Evolutionary conservation across 2,113 vertebrate species (phyloP), one percentile per base, ranked within the genome.

Genomic region (Neotragus moschatus): DNA sequence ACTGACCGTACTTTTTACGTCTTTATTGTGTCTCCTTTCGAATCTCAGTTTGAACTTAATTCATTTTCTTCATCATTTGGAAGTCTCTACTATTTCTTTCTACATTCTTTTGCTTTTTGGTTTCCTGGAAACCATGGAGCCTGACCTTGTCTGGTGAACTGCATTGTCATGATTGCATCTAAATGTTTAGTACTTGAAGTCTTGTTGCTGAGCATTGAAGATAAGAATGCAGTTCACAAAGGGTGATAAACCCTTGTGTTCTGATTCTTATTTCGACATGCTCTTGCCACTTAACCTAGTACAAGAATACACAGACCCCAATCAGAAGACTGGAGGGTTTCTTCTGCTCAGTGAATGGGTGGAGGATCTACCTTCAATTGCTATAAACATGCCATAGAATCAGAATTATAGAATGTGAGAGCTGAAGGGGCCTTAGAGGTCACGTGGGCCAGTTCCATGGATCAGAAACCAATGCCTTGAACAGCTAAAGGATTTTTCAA

Each of bases 221-320:
- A 97, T 97, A 99, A 99, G 99, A 99, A 99, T 99, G 99, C 98
- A 97, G 56, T 95, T 98, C 97, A 98, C 99, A 99, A 99, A 99
- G 98, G 98, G 98, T 99, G 98, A 98, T 98, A 97, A 98, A 96
- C 90, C 88, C 98, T 97, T 96, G 96, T 96, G 79, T 84, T 91
- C 92, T 96, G 97, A 95, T 97, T 94, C 85, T 70, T 84, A 26
- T 58, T 98, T 97, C n/a, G 49, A 91, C 56, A 84, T 60, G 80
- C 47, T 90, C 30, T 96, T 96, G 80, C 80, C 86, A 87, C 93
- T 97, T 98, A 96, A 79, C 90, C 23, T 28, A 92, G 91, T 96
- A 56, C 3, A 5, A 94, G 97, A 96, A 84, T 85, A 73, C 56
- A n/a, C 60, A 80, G 90, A 92, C 87, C 70, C 16, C 1, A 7